Evolutionary conservation across 2,113 vertebrate genomes (phyloP).

Genomic region (Macrotis lagotis): DNA sequence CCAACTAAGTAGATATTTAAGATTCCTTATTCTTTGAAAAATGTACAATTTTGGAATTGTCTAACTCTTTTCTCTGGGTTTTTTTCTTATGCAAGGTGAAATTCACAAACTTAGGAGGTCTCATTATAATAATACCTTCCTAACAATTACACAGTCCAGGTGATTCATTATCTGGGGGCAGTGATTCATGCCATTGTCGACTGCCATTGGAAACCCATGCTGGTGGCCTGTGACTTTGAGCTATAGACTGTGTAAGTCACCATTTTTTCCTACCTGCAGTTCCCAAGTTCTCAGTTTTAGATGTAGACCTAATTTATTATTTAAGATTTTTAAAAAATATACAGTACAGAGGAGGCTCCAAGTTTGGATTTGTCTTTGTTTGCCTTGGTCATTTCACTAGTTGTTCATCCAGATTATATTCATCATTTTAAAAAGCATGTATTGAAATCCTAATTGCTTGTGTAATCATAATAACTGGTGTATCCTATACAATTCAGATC

Average conservation of each 20-base stretch:
- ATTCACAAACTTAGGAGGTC: not conserved
- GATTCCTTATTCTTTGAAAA: conserved; percentile 2
- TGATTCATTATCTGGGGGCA: not conserved
- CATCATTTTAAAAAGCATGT: not conserved
- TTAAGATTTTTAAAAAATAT: conserved; percentile 15
- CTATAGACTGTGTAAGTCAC: not conserved
- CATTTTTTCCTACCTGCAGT: not conserved
- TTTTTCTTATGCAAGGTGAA: not conserved
- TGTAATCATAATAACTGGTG: not conserved
- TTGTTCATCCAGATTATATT: not conserved
- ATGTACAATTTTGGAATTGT: not conserved
- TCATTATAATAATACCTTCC: conserved; percentile 21
- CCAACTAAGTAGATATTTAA: not conserved
- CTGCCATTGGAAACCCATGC: not conserved
- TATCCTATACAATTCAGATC: not conserved
- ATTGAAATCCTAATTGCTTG: not conserved
- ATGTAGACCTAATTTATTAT: not conserved
- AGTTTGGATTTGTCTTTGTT: not conserved
- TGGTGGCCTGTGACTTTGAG: conserved; percentile 10
- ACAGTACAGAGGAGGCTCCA: not conserved
- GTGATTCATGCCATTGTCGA: not conserved
- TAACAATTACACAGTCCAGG: not conserved
- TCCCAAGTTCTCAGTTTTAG: conserved; percentile 25
- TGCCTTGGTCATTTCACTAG: not conserved
- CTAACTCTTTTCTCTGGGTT: not conserved